Evolutionary conservation across 1,140 invertebrate genomes (phyloP), one percentile per base, ranked within the genome.

Genomic region (Pygmarrhopalites habei): DNA sequence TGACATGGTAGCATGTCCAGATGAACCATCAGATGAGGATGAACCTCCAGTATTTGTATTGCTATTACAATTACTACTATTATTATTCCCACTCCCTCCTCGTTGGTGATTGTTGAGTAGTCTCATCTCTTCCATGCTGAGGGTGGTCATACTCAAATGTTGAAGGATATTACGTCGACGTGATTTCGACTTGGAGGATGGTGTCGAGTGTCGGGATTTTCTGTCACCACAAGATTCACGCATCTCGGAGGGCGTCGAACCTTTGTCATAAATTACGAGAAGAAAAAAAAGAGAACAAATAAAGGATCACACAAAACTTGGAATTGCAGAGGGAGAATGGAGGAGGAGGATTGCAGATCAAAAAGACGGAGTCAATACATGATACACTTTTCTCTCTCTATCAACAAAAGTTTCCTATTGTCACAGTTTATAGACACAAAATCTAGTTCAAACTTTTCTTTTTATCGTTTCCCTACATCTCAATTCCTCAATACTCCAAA

Each of bases 41-140:
- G 62, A 64, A 4, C 68, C 68, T 23, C 68, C 68, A 1, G 68
- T 70, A 10, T 63, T 63, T 17, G 66, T 67, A 35, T 67, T 67
- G n/a, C 30, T 47, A 25, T 62, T 60, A 60, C 60, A 58, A 15
- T 29, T 47, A 21, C 30, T 10, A 17, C 39, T 41, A 56, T 19
- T 25, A 17, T 43, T 59, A 43, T 29, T 58, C 15, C 32, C 46
- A 52, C 25, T 44, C n/a, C 17, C 30, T 14, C n/a, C 4, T 28
- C 19, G 28, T 12, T 32, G 12, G 39, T 71, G 69, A 51, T 85
- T 85, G 75, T 87, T 85, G 56, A 85, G 75, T 19, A 81, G 76
- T 46, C 82, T 74, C 28, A 85, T 75, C 73, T 85, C 83, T 65
- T 85, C 82, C 25, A 84, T 78, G 69, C n/a, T n/a, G n/a, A n/a